Conservation (phyloP, 2,888 invertebrate genomes). For the Parnassius glacialis region DNA sequence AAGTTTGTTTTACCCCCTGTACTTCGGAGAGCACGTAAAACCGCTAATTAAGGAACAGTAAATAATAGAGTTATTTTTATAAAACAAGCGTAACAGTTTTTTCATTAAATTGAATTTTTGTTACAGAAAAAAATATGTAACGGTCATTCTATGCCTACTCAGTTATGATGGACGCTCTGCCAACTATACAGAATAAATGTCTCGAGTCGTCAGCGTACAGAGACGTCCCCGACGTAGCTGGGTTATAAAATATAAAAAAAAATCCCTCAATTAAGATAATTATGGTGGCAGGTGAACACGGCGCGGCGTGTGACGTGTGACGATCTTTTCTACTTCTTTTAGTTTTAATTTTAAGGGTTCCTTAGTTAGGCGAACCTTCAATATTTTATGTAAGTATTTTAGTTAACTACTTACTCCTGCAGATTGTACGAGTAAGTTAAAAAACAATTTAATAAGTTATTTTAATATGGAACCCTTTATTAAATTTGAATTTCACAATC, state of each 20-base stretch:
- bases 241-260: slow-evolving; percentile 39
- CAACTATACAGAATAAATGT: slow-evolving; percentile 57
- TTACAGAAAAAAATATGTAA: not conserved
- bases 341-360: slow-evolving; percentile 16
- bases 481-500: no score
- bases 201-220: slow-evolving; percentile 36
- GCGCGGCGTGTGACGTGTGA: slow-evolving; percentile 32
- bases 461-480: no score
- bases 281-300: slow-evolving; percentile 48
- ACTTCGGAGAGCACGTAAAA: no score
- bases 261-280: slow-evolving; percentile 54
- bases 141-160: slow-evolving; percentile 17
- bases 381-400: not conserved
- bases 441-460: no score
- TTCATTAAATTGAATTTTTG: no score
- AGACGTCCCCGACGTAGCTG: slow-evolving; percentile 51
- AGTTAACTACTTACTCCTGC: no score
- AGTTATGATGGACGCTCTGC: slow-evolving; percentile 16
- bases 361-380: not conserved
- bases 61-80: no score
- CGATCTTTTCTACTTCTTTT: slow-evolving; percentile 18
- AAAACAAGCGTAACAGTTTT: no score
- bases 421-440: no score
- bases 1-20: no score
- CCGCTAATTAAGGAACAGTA: no score